Percentiles rank a stretch among this genome's conserved stretches.
Conservation (phyloP, 2,888 invertebrate species). For the Leptopilina syphax region DNA sequence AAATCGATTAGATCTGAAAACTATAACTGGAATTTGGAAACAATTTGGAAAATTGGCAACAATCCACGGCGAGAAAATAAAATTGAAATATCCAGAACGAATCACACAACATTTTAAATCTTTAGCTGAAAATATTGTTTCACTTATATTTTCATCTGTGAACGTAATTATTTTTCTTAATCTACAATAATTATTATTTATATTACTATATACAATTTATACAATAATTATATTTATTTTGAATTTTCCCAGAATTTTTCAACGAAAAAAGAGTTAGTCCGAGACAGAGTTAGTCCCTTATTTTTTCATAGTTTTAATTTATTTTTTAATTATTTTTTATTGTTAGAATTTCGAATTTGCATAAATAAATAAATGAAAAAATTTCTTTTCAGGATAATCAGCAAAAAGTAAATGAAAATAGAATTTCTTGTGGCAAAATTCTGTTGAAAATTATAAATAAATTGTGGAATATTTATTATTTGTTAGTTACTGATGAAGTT, state of each 20-base stretch:
- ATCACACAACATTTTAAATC: slow-evolving; percentile 45
- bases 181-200: too few species aligned
- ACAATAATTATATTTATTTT: too few species aligned
- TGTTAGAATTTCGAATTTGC: too few species aligned
- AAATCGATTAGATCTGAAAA: slow-evolving; percentile 66
- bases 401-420: slow-evolving; percentile 60
- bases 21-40: slow-evolving; percentile 68
- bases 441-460: slow-evolving; percentile 68
- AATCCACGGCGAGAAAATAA: slow-evolving; percentile 46
- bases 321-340: neutral
- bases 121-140: slow-evolving; percentile 45
- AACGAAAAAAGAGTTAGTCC: too few species aligned
- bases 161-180: neutral
- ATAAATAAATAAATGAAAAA: neutral
- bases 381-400: slow-evolving; percentile 57
- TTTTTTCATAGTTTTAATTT: too few species aligned
- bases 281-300: too few species aligned
- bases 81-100: slow-evolving; percentile 35
- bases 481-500: slow-evolving; percentile 58
- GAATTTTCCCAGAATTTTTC: too few species aligned
- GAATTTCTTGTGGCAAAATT: slow-evolving; percentile 61
- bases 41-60: slow-evolving; percentile 66
- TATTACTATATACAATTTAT: too few species aligned
- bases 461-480: slow-evolving; percentile 62
- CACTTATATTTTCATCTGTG: slow-evolving; percentile 38